Evolutionary conservation across 2,888 invertebrate species (phyloP).

Genomic region (Sipunculus nudus): DNA sequence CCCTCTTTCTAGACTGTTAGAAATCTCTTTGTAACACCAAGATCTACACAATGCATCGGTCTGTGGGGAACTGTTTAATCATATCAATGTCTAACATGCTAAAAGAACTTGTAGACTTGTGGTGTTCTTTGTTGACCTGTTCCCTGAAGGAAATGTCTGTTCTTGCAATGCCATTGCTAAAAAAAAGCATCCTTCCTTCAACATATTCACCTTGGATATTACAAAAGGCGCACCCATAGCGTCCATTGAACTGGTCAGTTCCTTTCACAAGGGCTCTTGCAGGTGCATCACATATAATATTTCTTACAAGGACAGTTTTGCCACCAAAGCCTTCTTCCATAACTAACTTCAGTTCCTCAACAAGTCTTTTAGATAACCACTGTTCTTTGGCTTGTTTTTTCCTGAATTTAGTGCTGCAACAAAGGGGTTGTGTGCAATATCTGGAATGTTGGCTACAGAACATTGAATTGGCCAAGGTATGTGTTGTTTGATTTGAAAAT

Average conservation of each 20-base stretch:
- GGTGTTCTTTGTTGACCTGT: background rate
- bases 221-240: constrained; percentile 5
- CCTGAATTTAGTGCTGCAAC: background rate
- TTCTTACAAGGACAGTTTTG: background rate
- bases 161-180: background rate
- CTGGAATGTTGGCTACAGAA: background rate
- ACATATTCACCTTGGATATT: background rate
- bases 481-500: background rate
- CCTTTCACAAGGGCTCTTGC: constrained; percentile 9
- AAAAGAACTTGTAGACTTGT: background rate
- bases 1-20: constrained; percentile 1
- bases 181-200: constrained; percentile 3
- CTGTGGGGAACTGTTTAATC: constrained; percentile 4
- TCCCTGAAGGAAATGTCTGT: constrained; percentile 2
- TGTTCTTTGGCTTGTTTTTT: background rate
- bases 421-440: background rate
- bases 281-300: constrained; percentile 6
- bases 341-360: too few relatives aligned
- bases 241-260: constrained; percentile 7
- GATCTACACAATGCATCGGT: constrained; percentile 8
- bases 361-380: background rate
- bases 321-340: too few relatives aligned
- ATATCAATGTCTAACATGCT: constrained; percentile 1
- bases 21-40: background rate
- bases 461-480: constrained; percentile 6